Evolutionary conservation across 2,113 vertebrate species (phyloP), one percentile per base, ranked within the genome.

Genomic region (Mesembrinibis cayennensis): DNA sequence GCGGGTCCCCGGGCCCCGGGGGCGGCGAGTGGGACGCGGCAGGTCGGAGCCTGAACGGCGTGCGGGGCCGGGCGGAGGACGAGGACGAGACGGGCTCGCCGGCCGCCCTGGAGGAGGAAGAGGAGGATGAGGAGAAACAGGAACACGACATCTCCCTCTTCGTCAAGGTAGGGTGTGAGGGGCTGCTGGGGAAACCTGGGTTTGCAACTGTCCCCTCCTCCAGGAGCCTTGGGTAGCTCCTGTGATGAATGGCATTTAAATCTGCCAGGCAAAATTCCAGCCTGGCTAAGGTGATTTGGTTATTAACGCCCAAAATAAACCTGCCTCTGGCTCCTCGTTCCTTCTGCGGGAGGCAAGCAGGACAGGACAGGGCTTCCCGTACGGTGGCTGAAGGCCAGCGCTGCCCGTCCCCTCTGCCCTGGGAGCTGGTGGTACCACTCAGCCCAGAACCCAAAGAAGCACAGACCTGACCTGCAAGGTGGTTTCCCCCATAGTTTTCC

Each of bases 121-220:
- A 87, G 5, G 87, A 89, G 2, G 95, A 71, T 36, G 10, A 58
- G 0, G 97, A 93, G 32, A 95, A 93, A 80, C 95, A 97, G 69
- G 98, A 99, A 44, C 97, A 99, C 20, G 97, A 99, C 93, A 98
- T 99, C 89, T 98, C 98, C 7, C 99, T 99, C 61, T 99, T 99
- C n/a, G 99, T 99, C 71, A 99, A 98, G 98, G 98, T 98, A 98
- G 20, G 52, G 25, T 7, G 3, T 9, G 27, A 40, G 30, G 30
- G 29, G 17, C 53, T 36, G 50, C 32, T 29, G 29, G 50, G 93
- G 66, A 88, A 52, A 52, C 13, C 7, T 5, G n/a, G 13, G 17
- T 67, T 67, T 0, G 2, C 0, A 1, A 47, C 21, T 10, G 3
- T 62, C 6, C 12, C 11, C 55, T 69, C 3, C 14, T 22, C 5